Percentiles rank a stretch among this genome's conserved stretches.
Evolutionary conservation across 2,113 vertebrate species (phyloP).

Genomic region (Athene noctua): DNA sequence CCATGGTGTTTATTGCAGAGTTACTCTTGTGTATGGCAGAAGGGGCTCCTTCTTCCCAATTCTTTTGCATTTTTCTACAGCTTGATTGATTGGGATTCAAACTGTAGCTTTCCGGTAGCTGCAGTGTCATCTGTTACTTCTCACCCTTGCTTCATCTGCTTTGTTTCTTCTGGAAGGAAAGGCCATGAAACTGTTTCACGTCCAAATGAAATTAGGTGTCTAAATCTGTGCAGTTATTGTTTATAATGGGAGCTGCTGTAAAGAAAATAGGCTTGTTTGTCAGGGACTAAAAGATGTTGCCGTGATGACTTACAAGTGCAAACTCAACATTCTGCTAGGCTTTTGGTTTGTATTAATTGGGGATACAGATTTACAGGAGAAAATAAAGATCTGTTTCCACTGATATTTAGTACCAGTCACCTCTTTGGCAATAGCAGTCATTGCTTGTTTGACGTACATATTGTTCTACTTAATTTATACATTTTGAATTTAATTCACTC

Average conservation of each 20-base stretch:
- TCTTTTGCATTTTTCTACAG: neutral
- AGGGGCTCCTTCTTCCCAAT: neutral
- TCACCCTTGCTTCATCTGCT: neutral
- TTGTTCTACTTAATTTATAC: neutral
- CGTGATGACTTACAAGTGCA: neutral
- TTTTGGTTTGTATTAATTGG: constrained; percentile 7
- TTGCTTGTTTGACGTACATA: neutral
- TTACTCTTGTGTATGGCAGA: neutral
- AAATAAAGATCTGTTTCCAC: neutral
- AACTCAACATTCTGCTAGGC: neutral
- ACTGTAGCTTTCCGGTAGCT: neutral
- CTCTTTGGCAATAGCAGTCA: neutral
- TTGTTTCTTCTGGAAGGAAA: neutral
- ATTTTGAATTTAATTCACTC: neutral
- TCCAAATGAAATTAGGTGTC: neutral
- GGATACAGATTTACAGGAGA: neutral
- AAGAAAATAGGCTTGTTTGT: neutral
- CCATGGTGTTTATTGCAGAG: neutral
- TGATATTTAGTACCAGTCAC: neutral
- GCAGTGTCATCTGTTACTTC: neutral
- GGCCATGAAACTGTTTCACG: neutral
- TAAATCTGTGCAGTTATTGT: neutral
- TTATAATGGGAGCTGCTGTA: neutral
- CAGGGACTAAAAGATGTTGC: neutral
- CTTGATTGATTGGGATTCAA: neutral